Conservation (phyloP, 2,888 invertebrate species). For the Cremastinae sp. region DNA sequence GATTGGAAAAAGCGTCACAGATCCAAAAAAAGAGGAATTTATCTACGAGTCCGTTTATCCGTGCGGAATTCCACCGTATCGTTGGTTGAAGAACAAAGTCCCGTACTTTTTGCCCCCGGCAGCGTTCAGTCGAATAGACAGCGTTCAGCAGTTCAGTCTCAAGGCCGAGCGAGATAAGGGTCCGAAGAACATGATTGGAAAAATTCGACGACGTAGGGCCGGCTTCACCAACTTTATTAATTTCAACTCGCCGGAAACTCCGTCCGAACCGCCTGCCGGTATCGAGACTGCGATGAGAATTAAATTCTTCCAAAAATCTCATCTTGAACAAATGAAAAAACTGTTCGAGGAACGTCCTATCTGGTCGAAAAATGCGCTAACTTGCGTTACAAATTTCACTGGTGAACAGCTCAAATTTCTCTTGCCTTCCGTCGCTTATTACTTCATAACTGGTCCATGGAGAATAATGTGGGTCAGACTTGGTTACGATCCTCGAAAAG, state of each 20-base stretch:
- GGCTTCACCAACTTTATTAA: conserved; percentile 84
- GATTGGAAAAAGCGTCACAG: conserved; percentile 81
- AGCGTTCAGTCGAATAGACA: conserved; percentile 89
- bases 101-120: conserved; percentile 89
- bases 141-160: conserved; percentile 77
- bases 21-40: conserved; percentile 81
- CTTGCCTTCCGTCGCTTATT: conserved; percentile 92
- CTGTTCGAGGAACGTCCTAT: conserved; percentile 93
- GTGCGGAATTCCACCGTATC: conserved; percentile 81
- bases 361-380: conserved; percentile 91
- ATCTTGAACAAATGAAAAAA: conserved; percentile 75
- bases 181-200: conserved; percentile 80
- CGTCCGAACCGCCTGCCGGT: conserved; percentile 84
- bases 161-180: conserved; percentile 73
- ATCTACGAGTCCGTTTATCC: conserved; percentile 86
- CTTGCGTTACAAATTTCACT: conserved; percentile 84
- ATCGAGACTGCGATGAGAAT: conserved; percentile 82
- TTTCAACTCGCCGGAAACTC: conserved; percentile 85
- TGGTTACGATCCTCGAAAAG: conserved; percentile 95
- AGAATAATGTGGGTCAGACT: conserved; percentile 93
- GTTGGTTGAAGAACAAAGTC: conserved; percentile 83
- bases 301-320: conserved; percentile 77
- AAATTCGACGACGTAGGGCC: conserved; percentile 82
- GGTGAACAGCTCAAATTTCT: conserved; percentile 87
- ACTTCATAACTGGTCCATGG: conserved; percentile 96